Base-by-base conservation (phyloP, 2,113 vertebrate species). In the Crotophaga sulcirostris region DNA sequence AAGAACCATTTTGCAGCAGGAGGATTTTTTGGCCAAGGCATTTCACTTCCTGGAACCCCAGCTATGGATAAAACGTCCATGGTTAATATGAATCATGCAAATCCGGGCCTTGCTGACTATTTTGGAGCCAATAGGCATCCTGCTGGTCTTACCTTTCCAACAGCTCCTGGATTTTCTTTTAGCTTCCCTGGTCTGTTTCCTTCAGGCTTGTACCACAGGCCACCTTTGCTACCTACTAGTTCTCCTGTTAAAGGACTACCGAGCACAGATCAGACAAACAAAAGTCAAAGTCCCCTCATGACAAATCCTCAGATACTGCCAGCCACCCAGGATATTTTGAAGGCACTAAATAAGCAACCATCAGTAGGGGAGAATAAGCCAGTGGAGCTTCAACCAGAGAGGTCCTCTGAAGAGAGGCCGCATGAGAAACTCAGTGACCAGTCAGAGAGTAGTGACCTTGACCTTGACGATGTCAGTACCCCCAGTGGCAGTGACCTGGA, bases 401-500 rank as follows among this genome's bases (percentile, higher is more conserved):
- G 98, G 88, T 98, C 98, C 91, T 98, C 98, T 97, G 98, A 98
- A 98, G 97, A 98, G 97, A 98, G 98, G 96, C 98, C 96, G 88
- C 97, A 98, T 95, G 98, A 98, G 97, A 99, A 99, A 98, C 98
- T 98, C 96, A 99, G 99, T 96, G 99, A 99, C 98, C 99, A 99
- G 90, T 99, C 99, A 67, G 99, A 99, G 98, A 99, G 99, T 98
- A 99, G 99, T 90, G 99, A 99, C 97, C 98, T 99, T 90, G 99
- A 99, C 97, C 98, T 99, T 98, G 99, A 99, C 58, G 99, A 99
- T 96, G 99, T 99, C 97, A 99, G 99, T 98, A 99, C 99, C 18
- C 99, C 99, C 94, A 99, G 99, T 93, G 99, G 99, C 96, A 99
- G 99, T 97, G 99, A 99, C 97, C 98, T 99, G 94, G 99, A 99